Evolutionary conservation across 1,140 invertebrate species (phyloP), one percentile per base, ranked within the genome.

Genomic region (Zaprionus capensis): DNA sequence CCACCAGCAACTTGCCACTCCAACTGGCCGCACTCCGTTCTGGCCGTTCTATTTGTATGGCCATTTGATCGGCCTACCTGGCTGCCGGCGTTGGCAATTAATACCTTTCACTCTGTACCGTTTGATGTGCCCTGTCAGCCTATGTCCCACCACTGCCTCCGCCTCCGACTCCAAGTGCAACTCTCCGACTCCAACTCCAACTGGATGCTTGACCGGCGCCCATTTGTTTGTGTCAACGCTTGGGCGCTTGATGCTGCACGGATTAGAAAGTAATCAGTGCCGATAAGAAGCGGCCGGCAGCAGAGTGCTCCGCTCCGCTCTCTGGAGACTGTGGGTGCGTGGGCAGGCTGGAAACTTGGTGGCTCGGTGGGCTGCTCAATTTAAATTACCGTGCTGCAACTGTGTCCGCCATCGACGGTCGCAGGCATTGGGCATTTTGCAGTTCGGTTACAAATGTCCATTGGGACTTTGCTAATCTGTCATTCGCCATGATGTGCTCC

Each of bases 401-500:
- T 51, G 65, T 78, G 56, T 69, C 77, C 77, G 49, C 66, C 62
- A 44, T 49, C 31, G 11, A 49, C 38, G 34, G 24, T 9, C 28
- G 41, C 34, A 12, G 59, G 61, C 73, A 65, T 71, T 80, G 63
- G 72, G 68, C 64, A 76, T 81, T 78, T 71, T 76, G 77, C 75
- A 76, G 80, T 84, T 91, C 53, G 66, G 80, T 90, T 91, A 91
- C 86, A 91, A 91, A 92, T 92, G 86, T 82, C 91, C 91, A 82
- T 85, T 80, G 91, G 87, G 86, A 92, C 91, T 92, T 91, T 81
- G 73, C 78, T 81, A 92, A 92, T 92, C 82, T 91, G 87, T 92
- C 91, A 92, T 92, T 92, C 84, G 91, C 81, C 81, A 80, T 84
- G 91, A 91, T 91, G 86, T 85, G 80, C 81, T 86, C 77, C 80